Conservation (phyloP, 2,888 invertebrate species). For the Nomada ferruginata region DNA sequence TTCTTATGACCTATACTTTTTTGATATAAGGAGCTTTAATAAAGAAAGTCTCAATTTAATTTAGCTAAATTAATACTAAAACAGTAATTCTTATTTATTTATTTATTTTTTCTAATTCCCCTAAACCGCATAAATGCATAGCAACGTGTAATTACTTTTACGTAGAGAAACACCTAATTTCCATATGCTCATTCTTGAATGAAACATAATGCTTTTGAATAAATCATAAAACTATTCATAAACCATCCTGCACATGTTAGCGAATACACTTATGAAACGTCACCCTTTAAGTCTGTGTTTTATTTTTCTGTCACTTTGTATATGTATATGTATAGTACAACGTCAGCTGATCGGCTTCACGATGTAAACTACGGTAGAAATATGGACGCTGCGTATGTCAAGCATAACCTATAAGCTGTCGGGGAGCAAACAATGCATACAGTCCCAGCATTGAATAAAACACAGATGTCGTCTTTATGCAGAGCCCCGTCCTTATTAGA, state of each 20-base stretch:
- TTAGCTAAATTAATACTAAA: slow-evolving; percentile 10
- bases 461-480: slow-evolving; percentile 9
- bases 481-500: not conserved
- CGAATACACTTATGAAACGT: not conserved
- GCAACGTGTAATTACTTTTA: not conserved
- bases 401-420: slow-evolving; percentile 45
- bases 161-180: not conserved
- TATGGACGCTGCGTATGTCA: slow-evolving; percentile 36
- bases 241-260: not conserved
- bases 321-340: slow-evolving; percentile 5
- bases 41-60: slow-evolving; percentile 21
- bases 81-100: not conserved
- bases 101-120: not conserved
- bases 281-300: not conserved
- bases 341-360: slow-evolving; percentile 42
- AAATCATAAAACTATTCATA: not conserved
- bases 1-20: slow-evolving; percentile 1
- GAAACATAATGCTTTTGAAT: not conserved
- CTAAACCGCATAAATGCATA: not conserved
- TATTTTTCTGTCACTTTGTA: not conserved
- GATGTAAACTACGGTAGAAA: slow-evolving; percentile 36
- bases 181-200: not conserved
- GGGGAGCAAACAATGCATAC: slow-evolving; percentile 11
- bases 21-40: slow-evolving; percentile 12
- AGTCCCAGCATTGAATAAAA: not conserved